These are phyloP conservation scores for Chelonoidis abingdonii DNA, from an alignment of 2,113 vertebrate genomes.

Conservation along the genomic window DNA sequence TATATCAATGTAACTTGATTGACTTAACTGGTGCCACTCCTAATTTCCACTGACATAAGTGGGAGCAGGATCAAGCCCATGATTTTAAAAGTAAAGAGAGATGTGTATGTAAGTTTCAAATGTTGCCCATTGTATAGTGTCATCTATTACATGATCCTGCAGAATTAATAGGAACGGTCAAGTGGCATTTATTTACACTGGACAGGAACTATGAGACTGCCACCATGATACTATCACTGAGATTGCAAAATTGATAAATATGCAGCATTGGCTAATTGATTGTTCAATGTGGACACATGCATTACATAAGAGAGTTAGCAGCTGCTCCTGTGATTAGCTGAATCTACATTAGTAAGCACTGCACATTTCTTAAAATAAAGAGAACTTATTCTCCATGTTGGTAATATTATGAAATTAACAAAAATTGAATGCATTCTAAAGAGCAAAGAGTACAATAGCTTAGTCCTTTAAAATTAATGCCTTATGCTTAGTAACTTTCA, in stretches of 20 bases:
- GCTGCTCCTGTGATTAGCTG: not conserved
- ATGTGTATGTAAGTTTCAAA: not conserved
- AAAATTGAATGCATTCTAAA: not conserved
- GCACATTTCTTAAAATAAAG: not conserved
- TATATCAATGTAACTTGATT: not conserved
- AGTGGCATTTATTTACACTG: constrained; percentile 52
- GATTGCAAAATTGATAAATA: constrained; percentile 26
- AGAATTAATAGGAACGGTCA: constrained; percentile 52
- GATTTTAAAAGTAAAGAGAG: not conserved
- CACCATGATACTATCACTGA: not conserved
- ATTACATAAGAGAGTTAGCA: not conserved
- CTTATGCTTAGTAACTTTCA: not conserved
- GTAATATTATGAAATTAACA: not conserved
- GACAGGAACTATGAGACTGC: constrained; percentile 45
- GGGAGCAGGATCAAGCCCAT: not conserved
- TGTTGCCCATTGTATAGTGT: not conserved
- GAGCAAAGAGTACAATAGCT: not conserved
- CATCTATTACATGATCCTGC: not conserved
- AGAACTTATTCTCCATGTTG: not conserved
- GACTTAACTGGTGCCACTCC: not conserved
- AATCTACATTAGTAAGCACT: not conserved
- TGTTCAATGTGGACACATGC: not conserved
- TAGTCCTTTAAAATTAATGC: not conserved
- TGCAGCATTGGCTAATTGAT: not conserved
- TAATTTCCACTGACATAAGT: not conserved